Base-by-base conservation (phyloP, 35 echinoderm and acorn worm genomes). In the Amphiura filiformis region DNA sequence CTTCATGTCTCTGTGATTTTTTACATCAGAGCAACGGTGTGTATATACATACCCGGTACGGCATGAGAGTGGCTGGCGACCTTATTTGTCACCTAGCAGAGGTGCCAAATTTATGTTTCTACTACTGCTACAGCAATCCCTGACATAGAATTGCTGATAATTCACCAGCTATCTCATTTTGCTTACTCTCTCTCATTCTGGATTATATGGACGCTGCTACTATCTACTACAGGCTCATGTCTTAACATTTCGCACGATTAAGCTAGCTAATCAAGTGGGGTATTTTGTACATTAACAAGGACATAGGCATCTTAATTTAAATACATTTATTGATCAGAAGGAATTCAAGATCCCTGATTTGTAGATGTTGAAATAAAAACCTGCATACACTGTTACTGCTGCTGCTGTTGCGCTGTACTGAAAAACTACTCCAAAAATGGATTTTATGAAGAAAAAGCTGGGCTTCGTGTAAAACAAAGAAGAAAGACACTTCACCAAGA, bases 381-480 rank as follows among this genome's bases (percentile, higher is more conserved):
- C 13, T 20, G 36, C 22, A n/a, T n/a, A 37, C 32, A 32, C 34
- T 32, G 77, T 79, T 79, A 33, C 32, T 36, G 18, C 36, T 15
- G 26, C 39, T 15, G 31, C 79, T 15, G 22, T 39, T 37, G 36
- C 26, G 37, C 37, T 18, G 37, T 33, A 33, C 0, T 14, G 3
- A 84, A 37, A 13, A 82, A n/a, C 23, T 30, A 85, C 49, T 31
- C 32, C 65, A 34, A 65, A 31, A 32, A 85, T 85, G 83, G 56
- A 85, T 36, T 85, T 65, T 85, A 37, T 85, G 64, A 56, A 61
- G 32, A 56, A 85, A 85, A 85, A 56, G 56, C 64, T 85, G 83
- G 83, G 83, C 83, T 85, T 85, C 83, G n/a, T 56, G 83, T 23
- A 85, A 85, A 37, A 61, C 47, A 13, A 85, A 85, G 37, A 37